Conservation (phyloP, 2,888 invertebrate species). For the Dascillus cervinus region DNA sequence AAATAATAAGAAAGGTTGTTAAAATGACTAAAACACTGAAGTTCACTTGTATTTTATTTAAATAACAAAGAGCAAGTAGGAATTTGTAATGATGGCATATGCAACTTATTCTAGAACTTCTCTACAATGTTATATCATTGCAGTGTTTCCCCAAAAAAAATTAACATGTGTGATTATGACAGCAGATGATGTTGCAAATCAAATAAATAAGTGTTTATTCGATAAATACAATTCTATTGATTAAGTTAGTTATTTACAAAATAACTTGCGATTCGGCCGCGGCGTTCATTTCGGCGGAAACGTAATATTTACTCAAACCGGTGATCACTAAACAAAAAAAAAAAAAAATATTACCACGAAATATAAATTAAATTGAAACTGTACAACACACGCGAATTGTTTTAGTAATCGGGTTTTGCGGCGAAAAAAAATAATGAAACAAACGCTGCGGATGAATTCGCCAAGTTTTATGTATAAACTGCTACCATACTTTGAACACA, state of each 20-base stretch:
- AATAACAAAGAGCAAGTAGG: conserved; percentile 33
- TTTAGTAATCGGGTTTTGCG: too few relatives aligned
- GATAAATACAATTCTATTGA: conserved; percentile 28
- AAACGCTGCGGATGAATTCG: conserved; percentile 13
- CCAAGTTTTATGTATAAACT: conserved; percentile 23
- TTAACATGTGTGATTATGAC: conserved; percentile 24
- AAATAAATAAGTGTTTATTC: conserved; percentile 29
- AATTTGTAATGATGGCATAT: conserved; percentile 32
- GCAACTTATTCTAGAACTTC: conserved; percentile 27
- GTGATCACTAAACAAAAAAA: too few relatives aligned
- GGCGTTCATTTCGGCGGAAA: conserved; percentile 11
- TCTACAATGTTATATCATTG: conserved; percentile 23
- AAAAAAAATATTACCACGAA: not conserved
- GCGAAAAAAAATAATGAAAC: too few relatives aligned
- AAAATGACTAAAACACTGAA: too few relatives aligned
- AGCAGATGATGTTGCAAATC: conserved; percentile 27
- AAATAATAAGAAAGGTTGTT: too few relatives aligned
- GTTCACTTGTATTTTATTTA: conserved; percentile 21
- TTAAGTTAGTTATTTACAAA: conserved; percentile 30
- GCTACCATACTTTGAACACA: conserved; percentile 31
- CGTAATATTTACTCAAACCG: conserved; percentile 1
- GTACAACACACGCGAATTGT: too few relatives aligned
- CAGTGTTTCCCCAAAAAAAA: conserved; percentile 24
- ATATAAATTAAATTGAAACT: not conserved
- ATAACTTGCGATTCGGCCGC: conserved; percentile 18